phyloP scores from a whole-genome alignment of 2,113 vertebrate genomes.

The Rhipidura dahli region DNA sequence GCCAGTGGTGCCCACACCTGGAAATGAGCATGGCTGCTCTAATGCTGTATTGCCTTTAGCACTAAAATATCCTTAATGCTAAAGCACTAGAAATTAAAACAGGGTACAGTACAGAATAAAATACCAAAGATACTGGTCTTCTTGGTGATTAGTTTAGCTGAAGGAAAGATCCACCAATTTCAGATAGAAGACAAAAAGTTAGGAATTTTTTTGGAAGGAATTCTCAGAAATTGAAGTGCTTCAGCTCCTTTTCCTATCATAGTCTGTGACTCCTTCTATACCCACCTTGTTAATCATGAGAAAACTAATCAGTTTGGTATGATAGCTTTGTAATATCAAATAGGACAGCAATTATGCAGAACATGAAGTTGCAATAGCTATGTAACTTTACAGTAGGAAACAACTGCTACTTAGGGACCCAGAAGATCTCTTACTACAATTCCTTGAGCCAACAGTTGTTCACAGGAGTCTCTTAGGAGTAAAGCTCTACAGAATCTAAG shows the following conservation, averaged over 20 bases:
- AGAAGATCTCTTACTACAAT: neutral
- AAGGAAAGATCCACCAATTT: neutral
- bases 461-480: neutral
- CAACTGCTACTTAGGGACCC: neutral
- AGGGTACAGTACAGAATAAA: neutral
- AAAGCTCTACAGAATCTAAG: neutral
- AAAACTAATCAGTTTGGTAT: neutral
- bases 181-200: neutral
- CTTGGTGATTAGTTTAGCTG: neutral
- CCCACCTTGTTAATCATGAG: neutral
- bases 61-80: neutral
- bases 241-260: neutral
- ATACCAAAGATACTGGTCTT: neutral
- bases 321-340: neutral
- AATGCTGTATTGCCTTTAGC: neutral
- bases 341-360: neutral
- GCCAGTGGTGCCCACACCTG: slow-evolving; percentile 77
- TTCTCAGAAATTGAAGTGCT: neutral
- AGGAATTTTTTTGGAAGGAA: neutral
- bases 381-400: neutral
- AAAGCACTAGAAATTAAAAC: neutral
- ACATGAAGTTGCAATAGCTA: neutral
- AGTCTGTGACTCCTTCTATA: neutral
- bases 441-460: neutral
- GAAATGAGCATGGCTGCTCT: neutral